Percentiles rank a stretch among this genome's conserved stretches.
phyloP scores from a whole-genome alignment of 2,113 vertebrate genomes.

The Atlantisia rogersi region DNA sequence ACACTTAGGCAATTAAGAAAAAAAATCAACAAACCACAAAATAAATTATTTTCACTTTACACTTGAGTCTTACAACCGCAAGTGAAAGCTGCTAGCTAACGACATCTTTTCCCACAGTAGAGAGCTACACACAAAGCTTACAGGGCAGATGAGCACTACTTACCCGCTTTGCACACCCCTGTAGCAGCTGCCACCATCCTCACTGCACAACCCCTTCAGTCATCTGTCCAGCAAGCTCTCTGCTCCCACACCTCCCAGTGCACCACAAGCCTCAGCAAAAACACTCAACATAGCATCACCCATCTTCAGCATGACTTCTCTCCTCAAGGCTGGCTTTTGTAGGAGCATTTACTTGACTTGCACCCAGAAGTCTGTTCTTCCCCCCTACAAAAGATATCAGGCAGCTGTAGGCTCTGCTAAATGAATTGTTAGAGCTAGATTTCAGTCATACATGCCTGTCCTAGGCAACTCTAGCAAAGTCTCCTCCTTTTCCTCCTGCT shows the following conservation, averaged over 20 bases:
- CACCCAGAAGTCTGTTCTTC: not conserved
- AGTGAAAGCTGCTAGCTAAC: not conserved
- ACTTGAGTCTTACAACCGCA: not conserved
- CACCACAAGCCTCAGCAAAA: fast-evolving
- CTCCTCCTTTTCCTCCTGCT: not conserved
- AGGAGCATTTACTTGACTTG: fast-evolving
- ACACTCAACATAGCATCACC: not conserved
- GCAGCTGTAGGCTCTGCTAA: not conserved
- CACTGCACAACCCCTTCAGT: fast-evolving
- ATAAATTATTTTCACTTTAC: not conserved
- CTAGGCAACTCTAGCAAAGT: not conserved
- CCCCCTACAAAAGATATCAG: fast-evolving
- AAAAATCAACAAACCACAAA: not conserved
- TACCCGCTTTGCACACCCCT: fast-evolving
- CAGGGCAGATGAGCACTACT: fast-evolving
- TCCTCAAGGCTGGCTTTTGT: fast-evolving
- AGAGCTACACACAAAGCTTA: fast-evolving
- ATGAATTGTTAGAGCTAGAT: not conserved
- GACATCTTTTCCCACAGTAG: not conserved
- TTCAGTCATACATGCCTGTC: not conserved
- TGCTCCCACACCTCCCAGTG: not conserved
- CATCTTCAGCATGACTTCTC: fast-evolving
- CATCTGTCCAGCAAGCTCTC: not conserved
- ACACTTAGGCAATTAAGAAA: not conserved
- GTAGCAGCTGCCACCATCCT: not conserved